Conservation (phyloP, 1,140 invertebrate genomes). For the Holotrichia oblita region DNA sequence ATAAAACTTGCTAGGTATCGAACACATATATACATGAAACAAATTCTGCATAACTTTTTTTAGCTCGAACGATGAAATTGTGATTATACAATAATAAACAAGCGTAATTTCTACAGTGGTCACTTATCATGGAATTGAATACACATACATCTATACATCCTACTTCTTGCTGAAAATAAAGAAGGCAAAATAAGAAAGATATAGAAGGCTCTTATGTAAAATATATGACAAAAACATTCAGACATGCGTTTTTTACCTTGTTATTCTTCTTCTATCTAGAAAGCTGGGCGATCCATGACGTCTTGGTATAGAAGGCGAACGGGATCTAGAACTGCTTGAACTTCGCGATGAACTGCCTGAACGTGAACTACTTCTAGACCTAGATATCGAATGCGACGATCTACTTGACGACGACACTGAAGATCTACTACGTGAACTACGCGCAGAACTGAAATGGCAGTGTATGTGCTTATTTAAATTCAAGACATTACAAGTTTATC, state of each 20-base stretch:
- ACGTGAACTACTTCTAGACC: constrained; percentile 63
- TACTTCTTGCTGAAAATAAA: constrained; percentile 41
- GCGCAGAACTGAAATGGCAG: constrained; percentile 44
- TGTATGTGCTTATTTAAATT: too few relatives aligned
- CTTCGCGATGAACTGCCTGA: constrained; percentile 61
- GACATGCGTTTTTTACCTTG: constrained; percentile 73
- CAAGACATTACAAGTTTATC: too few relatives aligned
- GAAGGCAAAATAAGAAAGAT: constrained; percentile 39
- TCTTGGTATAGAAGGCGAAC: constrained; percentile 87
- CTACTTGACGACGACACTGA: constrained; percentile 61
- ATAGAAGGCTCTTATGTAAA: constrained; percentile 14
- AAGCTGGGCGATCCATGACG: constrained; percentile 91
- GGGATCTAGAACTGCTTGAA: constrained; percentile 66
- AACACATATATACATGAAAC: not conserved
- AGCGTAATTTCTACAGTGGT: constrained; percentile 32
- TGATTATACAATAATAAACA: constrained; percentile 37
- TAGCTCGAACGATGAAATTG: constrained; percentile 13
- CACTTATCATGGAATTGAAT: constrained; percentile 31
- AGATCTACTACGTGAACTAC: constrained; percentile 56
- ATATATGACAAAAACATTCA: not conserved
- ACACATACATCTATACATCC: constrained; percentile 33
- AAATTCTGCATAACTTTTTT: not conserved
- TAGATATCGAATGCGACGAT: constrained; percentile 62
- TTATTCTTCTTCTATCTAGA: constrained; percentile 87
- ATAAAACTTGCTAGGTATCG: not conserved